Percentiles rank a stretch among this genome's conserved stretches.
Evolutionary conservation across 2,797 vertebrate genomes (phyloP).

Genomic region (Myotis planiceps): DNA sequence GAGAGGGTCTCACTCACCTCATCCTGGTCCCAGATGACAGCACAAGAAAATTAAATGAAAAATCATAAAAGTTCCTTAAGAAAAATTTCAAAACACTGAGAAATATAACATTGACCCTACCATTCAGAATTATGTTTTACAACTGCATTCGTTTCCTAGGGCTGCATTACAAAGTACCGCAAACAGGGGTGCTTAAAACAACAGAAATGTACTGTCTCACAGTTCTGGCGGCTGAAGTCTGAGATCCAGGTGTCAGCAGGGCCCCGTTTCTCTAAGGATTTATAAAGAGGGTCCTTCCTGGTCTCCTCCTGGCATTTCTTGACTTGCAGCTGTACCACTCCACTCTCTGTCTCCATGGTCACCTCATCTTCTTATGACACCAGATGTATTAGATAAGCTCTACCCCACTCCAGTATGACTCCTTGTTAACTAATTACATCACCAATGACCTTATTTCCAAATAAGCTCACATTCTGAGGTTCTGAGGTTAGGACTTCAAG

Average conservation of each 20-base stretch:
- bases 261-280: not conserved
- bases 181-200: not conserved
- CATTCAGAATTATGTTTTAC: not conserved
- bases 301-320: not conserved
- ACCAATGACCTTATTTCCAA: not conserved
- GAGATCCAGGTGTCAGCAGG: not conserved
- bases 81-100: not conserved
- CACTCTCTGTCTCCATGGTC: not conserved
- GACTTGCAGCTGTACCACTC: not conserved
- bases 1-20: not conserved
- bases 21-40: not conserved
- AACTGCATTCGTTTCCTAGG: not conserved
- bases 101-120: not conserved
- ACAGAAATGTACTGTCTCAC: not conserved
- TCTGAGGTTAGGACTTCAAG: not conserved
- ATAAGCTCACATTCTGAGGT: not conserved
- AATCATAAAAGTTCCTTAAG: not conserved
- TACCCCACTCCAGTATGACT: fast-evolving
- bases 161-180: not conserved
- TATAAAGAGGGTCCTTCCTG: not conserved
- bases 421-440: not conserved
- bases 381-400: not conserved
- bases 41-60: not conserved
- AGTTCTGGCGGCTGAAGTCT: not conserved
- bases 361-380: not conserved